Percentiles rank a stretch among this genome's conserved stretches.
These are phyloP conservation scores for Papilio xuthus DNA, from an alignment of 1,140 invertebrate genomes.

Conservation along the genomic window DNA sequence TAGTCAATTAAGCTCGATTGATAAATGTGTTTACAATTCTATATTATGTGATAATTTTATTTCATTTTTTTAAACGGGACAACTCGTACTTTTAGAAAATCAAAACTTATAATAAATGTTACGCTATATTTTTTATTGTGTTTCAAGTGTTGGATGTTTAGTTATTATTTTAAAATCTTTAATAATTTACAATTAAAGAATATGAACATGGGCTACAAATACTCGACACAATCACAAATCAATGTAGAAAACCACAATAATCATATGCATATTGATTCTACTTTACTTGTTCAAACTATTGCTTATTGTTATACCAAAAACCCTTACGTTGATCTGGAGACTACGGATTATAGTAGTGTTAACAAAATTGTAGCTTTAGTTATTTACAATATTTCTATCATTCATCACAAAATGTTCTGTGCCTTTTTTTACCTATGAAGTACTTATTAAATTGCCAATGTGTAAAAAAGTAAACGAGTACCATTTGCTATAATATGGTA, in stretches of 20 bases:
- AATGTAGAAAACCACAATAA: neutral
- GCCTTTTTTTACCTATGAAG: neutral
- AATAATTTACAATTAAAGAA: neutral
- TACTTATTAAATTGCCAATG: conserved; percentile 7
- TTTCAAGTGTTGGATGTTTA: neutral
- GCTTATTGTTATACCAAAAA: neutral
- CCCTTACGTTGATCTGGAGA: neutral
- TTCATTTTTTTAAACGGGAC: neutral
- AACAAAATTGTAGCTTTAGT: neutral
- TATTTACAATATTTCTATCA: neutral
- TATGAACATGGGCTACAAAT: neutral
- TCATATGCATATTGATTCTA: neutral
- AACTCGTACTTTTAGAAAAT: neutral
- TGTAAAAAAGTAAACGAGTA: neutral
- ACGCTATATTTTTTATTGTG: neutral
- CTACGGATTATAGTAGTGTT: neutral
- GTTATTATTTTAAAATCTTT: neutral
- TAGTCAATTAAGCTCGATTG: conserved; percentile 28
- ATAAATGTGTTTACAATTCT: conserved; percentile 23
- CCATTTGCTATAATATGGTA: neutral
- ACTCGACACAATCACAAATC: neutral
- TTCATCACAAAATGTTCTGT: conserved; percentile 2
- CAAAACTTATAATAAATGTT: conserved; percentile 15
- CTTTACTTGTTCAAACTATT: neutral
- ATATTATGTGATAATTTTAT: conserved; percentile 11